A percentile compares a stretch with the other conserved stretches of the same genome.
phyloP scores from a whole-genome alignment of 2,113 vertebrate species.

The Oostethus manadensis region DNA sequence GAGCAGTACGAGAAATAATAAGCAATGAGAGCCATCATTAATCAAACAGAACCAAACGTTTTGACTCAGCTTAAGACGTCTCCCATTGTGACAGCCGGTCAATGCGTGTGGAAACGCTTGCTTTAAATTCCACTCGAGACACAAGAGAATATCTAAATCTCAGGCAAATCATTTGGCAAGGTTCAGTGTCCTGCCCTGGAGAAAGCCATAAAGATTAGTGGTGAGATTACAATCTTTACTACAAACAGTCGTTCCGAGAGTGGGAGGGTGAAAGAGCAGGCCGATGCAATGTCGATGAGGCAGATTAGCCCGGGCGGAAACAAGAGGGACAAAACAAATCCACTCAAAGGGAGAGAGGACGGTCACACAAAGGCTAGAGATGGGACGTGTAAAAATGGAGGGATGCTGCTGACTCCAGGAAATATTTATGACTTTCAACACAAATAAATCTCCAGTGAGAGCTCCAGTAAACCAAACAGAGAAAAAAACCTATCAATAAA shows the following conservation, averaged over 20 bases:
- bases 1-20: conserved; percentile 42
- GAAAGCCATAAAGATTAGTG: conserved; percentile 66
- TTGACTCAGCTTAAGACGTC: conserved; percentile 49
- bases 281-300: conserved; percentile 53
- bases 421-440: conserved; percentile 59
- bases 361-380: conserved; percentile 52
- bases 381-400: conserved; percentile 29
- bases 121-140: conserved; percentile 48
- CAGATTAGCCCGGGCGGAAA: conserved; percentile 57
- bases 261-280: conserved; percentile 45
- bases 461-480: conserved; percentile 43
- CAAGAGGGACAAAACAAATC: conserved; percentile 60
- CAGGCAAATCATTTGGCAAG: conserved; percentile 47
- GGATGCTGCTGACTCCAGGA: conserved; percentile 47
- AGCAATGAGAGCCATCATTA: conserved; percentile 67
- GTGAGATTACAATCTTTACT: conserved; percentile 68
- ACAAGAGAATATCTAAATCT: conserved; percentile 42
- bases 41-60: conserved; percentile 65
- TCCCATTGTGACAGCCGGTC: conserved; percentile 50
- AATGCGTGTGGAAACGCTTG: conserved; percentile 39
- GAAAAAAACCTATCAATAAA: conserved; percentile 68
- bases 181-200: conserved; percentile 45
- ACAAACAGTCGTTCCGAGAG: conserved; percentile 57
- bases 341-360: conserved; percentile 49
- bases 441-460: conserved; percentile 46